A percentile compares a stretch with the other conserved stretches of the same genome.
Evolutionary conservation across 2,113 vertebrate species (phyloP).

Genomic region (Ovis canadensis): DNA sequence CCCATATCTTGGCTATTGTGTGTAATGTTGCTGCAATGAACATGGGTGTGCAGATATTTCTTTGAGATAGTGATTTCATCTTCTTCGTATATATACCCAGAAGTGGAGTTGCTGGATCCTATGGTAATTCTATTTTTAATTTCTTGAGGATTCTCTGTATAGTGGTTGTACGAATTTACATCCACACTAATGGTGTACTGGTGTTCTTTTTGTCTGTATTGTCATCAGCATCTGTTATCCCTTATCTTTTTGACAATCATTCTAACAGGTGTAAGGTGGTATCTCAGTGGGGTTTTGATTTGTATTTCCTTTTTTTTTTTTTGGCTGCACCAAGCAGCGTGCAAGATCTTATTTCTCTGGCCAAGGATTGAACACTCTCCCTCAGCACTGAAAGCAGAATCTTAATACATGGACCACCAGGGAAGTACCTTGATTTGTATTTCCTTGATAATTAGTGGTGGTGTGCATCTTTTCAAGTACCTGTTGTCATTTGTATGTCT

Average conservation of each 20-base stretch:
- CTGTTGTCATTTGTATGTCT: neutral
- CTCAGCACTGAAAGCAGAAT: neutral
- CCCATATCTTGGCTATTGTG: neutral
- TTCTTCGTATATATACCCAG: neutral
- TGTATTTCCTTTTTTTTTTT: neutral
- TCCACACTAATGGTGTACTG: neutral
- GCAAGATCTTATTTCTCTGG: neutral
- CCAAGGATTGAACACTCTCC: neutral
- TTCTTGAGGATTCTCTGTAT: neutral
- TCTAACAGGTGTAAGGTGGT: neutral
- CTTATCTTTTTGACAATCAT: neutral
- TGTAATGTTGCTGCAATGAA: neutral
- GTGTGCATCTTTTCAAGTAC: neutral
- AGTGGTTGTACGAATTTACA: neutral
- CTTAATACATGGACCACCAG: neutral
- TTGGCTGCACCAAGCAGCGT: neutral
- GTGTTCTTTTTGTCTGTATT: neutral
- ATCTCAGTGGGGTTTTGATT: neutral
- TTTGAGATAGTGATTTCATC: neutral
- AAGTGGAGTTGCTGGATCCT: neutral
- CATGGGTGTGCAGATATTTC: neutral
- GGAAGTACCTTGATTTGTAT: neutral
- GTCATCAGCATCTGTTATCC: neutral
- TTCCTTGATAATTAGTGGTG: neutral
- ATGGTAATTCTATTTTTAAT: neutral